These are phyloP conservation scores for Melanotaenia pygmaea DNA, from an alignment of 2,797 vertebrate genomes.

Conservation along the genomic window DNA sequence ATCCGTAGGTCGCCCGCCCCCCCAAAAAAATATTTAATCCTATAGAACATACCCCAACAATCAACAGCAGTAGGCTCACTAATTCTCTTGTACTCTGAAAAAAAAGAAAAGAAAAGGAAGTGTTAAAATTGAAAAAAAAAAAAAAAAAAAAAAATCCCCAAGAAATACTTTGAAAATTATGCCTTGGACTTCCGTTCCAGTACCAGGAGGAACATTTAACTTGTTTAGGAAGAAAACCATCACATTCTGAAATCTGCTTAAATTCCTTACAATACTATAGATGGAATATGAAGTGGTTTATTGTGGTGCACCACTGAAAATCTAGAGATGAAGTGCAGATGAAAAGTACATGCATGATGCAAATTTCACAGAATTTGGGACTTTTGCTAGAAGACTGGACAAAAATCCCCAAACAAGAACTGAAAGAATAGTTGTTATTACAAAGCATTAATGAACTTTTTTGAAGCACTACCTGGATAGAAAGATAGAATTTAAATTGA, in stretches of 20 bases:
- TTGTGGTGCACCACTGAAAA: neutral
- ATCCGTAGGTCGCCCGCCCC: too few relatives aligned
- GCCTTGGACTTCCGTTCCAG: neutral
- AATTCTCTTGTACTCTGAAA: neutral
- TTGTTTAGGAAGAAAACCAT: neutral
- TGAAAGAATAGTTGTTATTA: neutral
- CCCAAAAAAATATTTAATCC: too few relatives aligned
- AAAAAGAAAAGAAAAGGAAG: neutral
- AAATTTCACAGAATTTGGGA: neutral
- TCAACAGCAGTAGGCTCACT: neutral
- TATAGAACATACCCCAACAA: neutral
- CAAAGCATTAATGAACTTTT: neutral
- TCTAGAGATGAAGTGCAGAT: neutral
- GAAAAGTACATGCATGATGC: neutral
- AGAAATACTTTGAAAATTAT: neutral
- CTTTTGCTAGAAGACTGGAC: neutral
- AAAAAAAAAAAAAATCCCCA: too few relatives aligned
- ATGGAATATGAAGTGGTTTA: neutral
- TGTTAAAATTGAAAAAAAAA: neutral
- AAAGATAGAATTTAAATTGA: neutral
- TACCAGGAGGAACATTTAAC: neutral
- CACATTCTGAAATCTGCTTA: neutral
- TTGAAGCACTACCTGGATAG: neutral
- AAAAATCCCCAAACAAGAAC: neutral
- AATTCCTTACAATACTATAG: too few relatives aligned